Conservation (phyloP, 2,797 vertebrate species). For the Strix occidentalis region DNA sequence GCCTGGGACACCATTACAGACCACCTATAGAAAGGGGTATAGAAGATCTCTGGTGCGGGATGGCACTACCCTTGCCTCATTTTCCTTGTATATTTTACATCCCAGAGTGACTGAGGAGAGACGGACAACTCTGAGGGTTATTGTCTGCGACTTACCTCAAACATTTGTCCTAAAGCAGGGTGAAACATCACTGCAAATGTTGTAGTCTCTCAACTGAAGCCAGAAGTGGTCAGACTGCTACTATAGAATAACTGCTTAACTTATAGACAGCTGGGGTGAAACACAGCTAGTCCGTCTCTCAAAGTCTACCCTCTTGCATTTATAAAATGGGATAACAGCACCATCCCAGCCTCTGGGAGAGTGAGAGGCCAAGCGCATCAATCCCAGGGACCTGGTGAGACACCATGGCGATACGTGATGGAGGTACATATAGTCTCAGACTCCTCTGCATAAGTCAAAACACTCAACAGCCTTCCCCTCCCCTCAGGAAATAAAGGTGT, state of each 20-base stretch:
- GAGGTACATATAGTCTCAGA: neutral
- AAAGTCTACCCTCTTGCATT: neutral
- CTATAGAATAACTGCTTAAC: neutral
- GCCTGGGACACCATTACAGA: accelerated
- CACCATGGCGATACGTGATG: accelerated
- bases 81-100: neutral
- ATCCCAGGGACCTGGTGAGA: neutral
- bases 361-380: neutral
- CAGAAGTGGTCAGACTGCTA: neutral
- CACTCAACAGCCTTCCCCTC: neutral
- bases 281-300: neutral
- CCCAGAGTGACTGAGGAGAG: neutral
- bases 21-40: neutral
- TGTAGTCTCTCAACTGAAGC: neutral
- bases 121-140: neutral
- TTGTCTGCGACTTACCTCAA: neutral
- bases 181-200: neutral
- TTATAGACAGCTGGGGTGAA: neutral
- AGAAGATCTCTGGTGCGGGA: neutral
- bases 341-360: neutral
- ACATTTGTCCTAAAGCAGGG: neutral
- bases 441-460: neutral
- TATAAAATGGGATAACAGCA: neutral
- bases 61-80: neutral
- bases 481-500: neutral